A percentile compares a stretch with the other conserved stretches of the same genome.
These are phyloP conservation scores for Daboia siamensis DNA, from an alignment of 2,113 vertebrate genomes.

Conservation along the genomic window DNA sequence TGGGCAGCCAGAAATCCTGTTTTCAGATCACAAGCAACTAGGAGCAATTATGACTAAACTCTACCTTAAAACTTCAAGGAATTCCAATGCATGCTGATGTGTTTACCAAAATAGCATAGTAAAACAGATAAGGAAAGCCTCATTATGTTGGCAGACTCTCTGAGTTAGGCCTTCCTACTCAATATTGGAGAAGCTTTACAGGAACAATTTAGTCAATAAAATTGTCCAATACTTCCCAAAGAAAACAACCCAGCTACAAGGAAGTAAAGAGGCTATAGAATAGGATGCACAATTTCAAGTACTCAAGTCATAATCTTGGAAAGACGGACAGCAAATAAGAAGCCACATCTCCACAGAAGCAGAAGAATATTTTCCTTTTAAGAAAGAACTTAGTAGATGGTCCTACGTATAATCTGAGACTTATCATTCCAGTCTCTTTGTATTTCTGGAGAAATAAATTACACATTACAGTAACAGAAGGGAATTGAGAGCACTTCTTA, in stretches of 20 bases:
- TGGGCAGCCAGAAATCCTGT: neutral
- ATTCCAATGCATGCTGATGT: neutral
- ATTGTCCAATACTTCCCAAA: neutral
- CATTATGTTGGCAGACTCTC: neutral
- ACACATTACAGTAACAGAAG: neutral
- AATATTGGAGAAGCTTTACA: neutral
- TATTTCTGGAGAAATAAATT: neutral
- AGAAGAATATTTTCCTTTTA: neutral
- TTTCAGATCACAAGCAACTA: neutral
- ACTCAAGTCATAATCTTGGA: neutral
- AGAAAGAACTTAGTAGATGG: neutral
- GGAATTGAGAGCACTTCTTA: neutral
- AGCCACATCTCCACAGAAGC: neutral
- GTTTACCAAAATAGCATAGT: neutral
- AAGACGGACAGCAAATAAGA: neutral
- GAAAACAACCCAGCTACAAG: neutral
- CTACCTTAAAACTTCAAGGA: neutral
- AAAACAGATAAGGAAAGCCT: neutral
- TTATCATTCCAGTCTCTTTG: neutral
- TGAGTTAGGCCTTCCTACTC: neutral
- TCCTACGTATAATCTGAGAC: neutral
- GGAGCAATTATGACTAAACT: neutral
- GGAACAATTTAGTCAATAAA: neutral
- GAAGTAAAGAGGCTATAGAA: neutral
- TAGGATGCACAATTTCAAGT: neutral